Evolutionary conservation across 2,797 vertebrate genomes (phyloP), one percentile per base, ranked within the genome.

Genomic region (Danio albolineatus): DNA sequence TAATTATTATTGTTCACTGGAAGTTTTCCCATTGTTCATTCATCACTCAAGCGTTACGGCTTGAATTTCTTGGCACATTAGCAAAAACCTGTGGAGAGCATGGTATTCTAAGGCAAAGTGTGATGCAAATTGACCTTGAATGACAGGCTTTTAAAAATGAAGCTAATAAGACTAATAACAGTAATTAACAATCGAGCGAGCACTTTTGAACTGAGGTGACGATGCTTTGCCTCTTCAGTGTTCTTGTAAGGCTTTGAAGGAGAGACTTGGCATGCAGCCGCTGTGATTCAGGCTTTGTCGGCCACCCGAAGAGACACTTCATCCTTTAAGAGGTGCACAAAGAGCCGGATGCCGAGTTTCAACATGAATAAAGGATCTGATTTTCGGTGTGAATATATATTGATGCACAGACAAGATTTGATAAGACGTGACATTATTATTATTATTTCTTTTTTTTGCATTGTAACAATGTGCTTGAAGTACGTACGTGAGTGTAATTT

Each of bases 231-330:
- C 44, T 61, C 44, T 62, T 51, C 8, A 67, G 44, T 4, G 10
- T 56, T 67, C 57, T 36, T 46, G 14, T 17, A 57, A 38, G 4
- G 8, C n/a, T 54, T 51, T 21, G 28, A 62, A 75, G 46, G 53
- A 64, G 44, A 70, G 54, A 53, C 54, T 60, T 78, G 66, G 36
- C 54, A 61, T 38, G 38, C 59, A 38, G 61, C 17, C 2, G 1
- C 9, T 12, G 16, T 2, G 2, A 51, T 44, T 41, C n/a, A 41
- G 57, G 49, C 49, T 51, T 75, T 39, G 39, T 61, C 14, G n/a
- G 10, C 28, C 71, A 65, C 71, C 51, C 8, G 10, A 59, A 79
- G 70, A 61, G 62, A 67, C 60, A 41, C 69, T 78, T 69, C 17
- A 73, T 64, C 16, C 43, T 61, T 41, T 70, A 61, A 71, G 56